A percentile compares a stretch with the other conserved stretches of the same genome.
These are phyloP conservation scores for Hassar affinis DNA, from an alignment of 2,113 vertebrate species.

Conservation along the genomic window DNA sequence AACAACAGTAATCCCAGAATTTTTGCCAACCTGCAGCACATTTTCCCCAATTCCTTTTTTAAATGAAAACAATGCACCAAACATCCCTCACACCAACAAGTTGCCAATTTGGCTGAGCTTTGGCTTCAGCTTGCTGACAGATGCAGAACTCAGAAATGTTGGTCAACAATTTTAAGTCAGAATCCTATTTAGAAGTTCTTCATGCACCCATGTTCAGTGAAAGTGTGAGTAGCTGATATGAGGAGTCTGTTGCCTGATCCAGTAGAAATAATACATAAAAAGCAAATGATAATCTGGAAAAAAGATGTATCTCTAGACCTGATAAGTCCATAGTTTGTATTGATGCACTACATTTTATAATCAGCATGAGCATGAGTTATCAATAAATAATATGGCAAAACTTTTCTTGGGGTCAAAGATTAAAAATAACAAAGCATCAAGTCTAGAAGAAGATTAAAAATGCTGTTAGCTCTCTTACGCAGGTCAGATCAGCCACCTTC, in stretches of 20 bases:
- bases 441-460: too few relatives aligned
- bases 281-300: not conserved
- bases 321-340: not conserved
- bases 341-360: too few relatives aligned
- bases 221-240: too few relatives aligned
- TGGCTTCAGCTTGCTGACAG: constrained; percentile 9
- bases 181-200: not conserved
- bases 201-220: not conserved
- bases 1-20: not conserved
- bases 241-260: too few relatives aligned
- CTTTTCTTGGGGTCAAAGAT: too few relatives aligned
- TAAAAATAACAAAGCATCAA: too few relatives aligned
- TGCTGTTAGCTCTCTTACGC: too few relatives aligned
- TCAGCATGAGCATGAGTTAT: too few relatives aligned
- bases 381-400: too few relatives aligned
- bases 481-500: too few relatives aligned
- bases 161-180: not conserved
- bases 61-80: not conserved
- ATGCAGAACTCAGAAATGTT: not conserved
- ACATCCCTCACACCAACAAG: not conserved
- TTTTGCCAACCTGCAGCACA: not conserved
- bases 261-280: too few relatives aligned
- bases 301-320: not conserved
- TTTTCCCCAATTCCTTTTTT: not conserved
- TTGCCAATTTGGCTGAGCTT: not conserved